Evolutionary conservation across 2,888 invertebrate species (phyloP).

Genomic region (Nowickia ferox): DNA sequence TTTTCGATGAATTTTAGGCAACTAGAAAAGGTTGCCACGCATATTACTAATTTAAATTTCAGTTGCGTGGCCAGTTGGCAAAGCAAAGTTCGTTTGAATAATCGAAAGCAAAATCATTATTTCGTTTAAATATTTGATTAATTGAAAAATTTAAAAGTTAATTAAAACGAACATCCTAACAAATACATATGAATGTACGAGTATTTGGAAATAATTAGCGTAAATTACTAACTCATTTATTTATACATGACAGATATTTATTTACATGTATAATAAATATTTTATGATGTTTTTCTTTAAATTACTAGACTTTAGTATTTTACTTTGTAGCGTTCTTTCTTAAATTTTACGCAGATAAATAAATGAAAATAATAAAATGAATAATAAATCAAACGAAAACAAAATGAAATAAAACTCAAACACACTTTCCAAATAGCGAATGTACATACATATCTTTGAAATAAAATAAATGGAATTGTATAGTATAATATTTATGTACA

Average conservation of each 20-base stretch:
- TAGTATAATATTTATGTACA: slow-evolving; percentile 26
- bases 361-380: slow-evolving; percentile 18
- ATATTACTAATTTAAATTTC: too few relatives aligned
- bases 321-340: slow-evolving; percentile 10
- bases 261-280: background rate
- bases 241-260: background rate
- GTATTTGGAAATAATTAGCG: background rate
- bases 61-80: too few relatives aligned
- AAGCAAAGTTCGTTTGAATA: too few relatives aligned
- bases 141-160: too few relatives aligned
- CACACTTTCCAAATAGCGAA: slow-evolving; percentile 27
- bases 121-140: too few relatives aligned
- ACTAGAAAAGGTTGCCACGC: too few relatives aligned
- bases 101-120: too few relatives aligned
- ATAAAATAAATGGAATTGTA: slow-evolving; percentile 23
- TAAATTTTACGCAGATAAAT: slow-evolving; percentile 44
- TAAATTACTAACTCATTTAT: slow-evolving; percentile 41
- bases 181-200: too few relatives aligned
- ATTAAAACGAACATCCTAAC: too few relatives aligned
- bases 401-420: slow-evolving; percentile 4
- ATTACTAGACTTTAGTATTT: slow-evolving; percentile 10
- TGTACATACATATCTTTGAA: slow-evolving; percentile 15
- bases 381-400: background rate
- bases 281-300: slow-evolving; percentile 25
- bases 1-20: too few relatives aligned